Percentiles rank a stretch among this genome's conserved stretches.
These are phyloP conservation scores for Achatina immaculata DNA, from an alignment of 1,140 invertebrate genomes.

Conservation along the genomic window DNA sequence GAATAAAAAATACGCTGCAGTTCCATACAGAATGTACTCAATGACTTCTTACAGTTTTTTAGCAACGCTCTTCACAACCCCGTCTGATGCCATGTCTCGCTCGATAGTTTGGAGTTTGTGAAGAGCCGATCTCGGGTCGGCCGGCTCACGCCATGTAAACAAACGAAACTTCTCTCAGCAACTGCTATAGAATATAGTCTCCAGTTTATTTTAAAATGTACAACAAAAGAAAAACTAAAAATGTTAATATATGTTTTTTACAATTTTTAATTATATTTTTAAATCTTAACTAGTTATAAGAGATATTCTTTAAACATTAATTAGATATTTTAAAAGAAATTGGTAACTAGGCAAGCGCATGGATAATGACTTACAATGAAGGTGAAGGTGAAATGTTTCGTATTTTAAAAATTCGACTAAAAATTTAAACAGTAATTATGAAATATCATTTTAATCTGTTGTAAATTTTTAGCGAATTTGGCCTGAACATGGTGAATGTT, in stretches of 20 bases:
- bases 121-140: too few relatives aligned
- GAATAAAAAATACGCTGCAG: background rate
- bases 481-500: background rate
- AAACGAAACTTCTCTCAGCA: background rate
- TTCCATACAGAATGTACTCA: background rate
- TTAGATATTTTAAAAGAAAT: too few relatives aligned
- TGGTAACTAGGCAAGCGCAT: too few relatives aligned
- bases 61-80: constrained; percentile 50
- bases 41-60: constrained; percentile 50
- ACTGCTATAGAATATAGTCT: background rate
- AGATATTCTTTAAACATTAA: too few relatives aligned
- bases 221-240: background rate
- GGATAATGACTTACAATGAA: too few relatives aligned
- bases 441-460: background rate
- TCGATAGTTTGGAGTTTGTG: background rate
- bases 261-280: too few relatives aligned
- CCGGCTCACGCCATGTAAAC: background rate
- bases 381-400: too few relatives aligned
- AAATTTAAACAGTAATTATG: background rate
- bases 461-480: background rate
- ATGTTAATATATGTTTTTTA: too few relatives aligned
- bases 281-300: too few relatives aligned
- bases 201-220: background rate
- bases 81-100: constrained; percentile 46
- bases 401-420: background rate